Evolutionary conservation across 2,797 vertebrate genomes (phyloP).

Genomic region (Sebastes diaconus): DNA sequence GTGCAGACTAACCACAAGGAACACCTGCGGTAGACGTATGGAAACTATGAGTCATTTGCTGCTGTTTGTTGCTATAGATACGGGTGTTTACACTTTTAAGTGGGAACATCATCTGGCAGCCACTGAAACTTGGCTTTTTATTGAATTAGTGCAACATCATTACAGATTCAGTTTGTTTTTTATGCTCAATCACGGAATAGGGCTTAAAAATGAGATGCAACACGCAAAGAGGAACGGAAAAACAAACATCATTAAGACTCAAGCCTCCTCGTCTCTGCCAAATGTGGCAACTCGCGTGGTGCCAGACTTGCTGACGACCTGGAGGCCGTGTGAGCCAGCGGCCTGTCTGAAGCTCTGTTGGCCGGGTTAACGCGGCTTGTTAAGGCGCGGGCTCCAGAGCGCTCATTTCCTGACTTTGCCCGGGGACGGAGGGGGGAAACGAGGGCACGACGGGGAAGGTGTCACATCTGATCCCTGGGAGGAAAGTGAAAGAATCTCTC

Average conservation of each 20-base stretch:
- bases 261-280: conserved; percentile 44
- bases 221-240: conserved; percentile 31
- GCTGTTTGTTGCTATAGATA: conserved; percentile 60
- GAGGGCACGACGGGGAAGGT: conserved; percentile 54
- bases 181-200: conserved; percentile 3
- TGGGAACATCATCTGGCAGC: conserved; percentile 22
- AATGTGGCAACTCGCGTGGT: conserved; percentile 48
- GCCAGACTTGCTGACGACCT: conserved; percentile 71
- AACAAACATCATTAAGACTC: conserved; percentile 58
- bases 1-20: conserved; percentile 33
- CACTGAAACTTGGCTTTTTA: conserved; percentile 3
- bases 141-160: conserved; percentile 13
- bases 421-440: conserved; percentile 10
- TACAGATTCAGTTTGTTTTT: neutral
- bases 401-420: conserved; percentile 70
- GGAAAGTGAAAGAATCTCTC: conserved; percentile 34
- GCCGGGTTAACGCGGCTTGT: conserved; percentile 53
- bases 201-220: conserved; percentile 27
- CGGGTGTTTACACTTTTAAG: conserved; percentile 55
- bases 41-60: conserved; percentile 68
- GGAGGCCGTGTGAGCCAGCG: conserved; percentile 36
- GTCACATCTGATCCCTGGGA: conserved; percentile 53
- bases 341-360: conserved; percentile 55
- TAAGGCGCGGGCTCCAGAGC: conserved; percentile 36
- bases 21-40: conserved; percentile 60